Evolutionary conservation across 2,113 vertebrate species (phyloP).

Genomic region (Eudorcas thomsonii): DNA sequence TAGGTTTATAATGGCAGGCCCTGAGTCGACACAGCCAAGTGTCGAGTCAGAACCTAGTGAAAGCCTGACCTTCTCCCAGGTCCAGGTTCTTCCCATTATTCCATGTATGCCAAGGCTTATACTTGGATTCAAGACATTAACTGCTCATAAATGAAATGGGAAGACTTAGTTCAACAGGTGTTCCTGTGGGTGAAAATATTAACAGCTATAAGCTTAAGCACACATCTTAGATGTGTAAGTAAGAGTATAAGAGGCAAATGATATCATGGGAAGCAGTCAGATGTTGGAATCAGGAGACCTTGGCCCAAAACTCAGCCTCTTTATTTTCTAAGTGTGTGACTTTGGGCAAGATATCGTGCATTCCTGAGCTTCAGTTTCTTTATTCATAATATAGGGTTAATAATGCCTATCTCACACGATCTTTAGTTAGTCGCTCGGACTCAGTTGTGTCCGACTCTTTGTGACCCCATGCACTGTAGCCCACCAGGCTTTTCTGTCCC

Average conservation of each 20-base stretch:
- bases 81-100: not conserved
- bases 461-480: not conserved
- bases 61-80: not conserved
- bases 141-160: not conserved
- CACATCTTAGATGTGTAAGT: not conserved
- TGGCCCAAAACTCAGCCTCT: not conserved
- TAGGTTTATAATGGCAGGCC: not conserved
- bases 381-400: not conserved
- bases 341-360: not conserved
- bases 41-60: not conserved
- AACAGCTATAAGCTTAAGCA: not conserved
- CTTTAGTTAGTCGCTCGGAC: not conserved
- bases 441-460: not conserved
- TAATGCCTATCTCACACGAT: not conserved
- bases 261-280: not conserved
- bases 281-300: not conserved
- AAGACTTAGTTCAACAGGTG: not conserved
- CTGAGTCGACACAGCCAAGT: not conserved
- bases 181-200: too few species aligned
- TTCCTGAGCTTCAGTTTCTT: not conserved
- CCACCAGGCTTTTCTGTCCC: not conserved
- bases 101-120: not conserved
- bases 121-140: not conserved
- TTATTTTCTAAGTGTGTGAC: not conserved
- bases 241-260: not conserved